Base-by-base conservation (phyloP, 1,140 invertebrate species). In the Ctenoplectra terminalis region DNA sequence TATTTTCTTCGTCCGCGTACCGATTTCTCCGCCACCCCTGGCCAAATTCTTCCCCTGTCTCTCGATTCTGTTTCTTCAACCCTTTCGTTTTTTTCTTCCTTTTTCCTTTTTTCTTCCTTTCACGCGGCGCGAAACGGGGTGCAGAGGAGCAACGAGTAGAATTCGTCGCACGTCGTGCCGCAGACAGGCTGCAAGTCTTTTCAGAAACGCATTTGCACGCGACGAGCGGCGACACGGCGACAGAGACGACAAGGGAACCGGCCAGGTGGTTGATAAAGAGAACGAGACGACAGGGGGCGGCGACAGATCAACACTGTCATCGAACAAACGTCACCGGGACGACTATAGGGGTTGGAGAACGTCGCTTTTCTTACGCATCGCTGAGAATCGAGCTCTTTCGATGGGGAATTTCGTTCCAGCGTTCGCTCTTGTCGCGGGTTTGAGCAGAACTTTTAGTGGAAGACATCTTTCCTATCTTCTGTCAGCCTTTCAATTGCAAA, bases 121-220 rank as follows among this genome's bases (percentile, higher is more conserved):
- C 7, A 20, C 56, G 2, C 15, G 6, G 15, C 26, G 15, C 8
- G 26, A 15, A 60, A 48, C 52, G 20, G 71, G 37, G 26, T 40
- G 81, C 50, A 81, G 78, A 58, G 63, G 66, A 73, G 70, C 72
- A 66, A 34, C 52, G 73, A 29, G 69, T 46, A 63, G 71, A 71
- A 87, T 87, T 87, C 85, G 81, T 87, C 75, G 78, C 85, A 81
- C 85, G 85, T 87, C 84, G 71, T 78, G 70, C 46, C 60, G 67
- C 43, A 73, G 84, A 73, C 85, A 73, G 74, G 70, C 85, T 71
- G 72, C 77, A 29, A 63, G 66, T 43, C 60, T 79, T 87, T 86
- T 86, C 81, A 86, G 72, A 82, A 80, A 81, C 78, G 84, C 84
- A 86, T 87, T 87, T 87, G 85, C 71, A 66, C 75, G 26, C 3